phyloP scores from a whole-genome alignment of 1,140 invertebrate species.

The Drosophila repletoides region DNA sequence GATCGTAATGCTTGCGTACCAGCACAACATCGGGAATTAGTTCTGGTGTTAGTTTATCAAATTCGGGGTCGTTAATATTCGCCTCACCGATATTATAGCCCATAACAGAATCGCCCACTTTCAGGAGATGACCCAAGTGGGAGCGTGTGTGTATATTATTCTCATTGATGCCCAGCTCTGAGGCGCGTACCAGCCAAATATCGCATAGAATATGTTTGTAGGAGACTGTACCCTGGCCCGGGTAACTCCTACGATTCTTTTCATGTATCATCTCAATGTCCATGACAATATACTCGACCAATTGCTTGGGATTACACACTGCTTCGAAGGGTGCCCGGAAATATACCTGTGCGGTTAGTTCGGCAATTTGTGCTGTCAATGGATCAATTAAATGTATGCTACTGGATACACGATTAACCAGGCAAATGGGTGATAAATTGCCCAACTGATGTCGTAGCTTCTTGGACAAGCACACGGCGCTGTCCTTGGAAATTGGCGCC shows the following conservation, averaged over 20 bases:
- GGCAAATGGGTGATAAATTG: constrained; percentile 95
- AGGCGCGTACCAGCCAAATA: constrained; percentile 95
- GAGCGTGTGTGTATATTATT: constrained; percentile 92
- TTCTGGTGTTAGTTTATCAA: constrained; percentile 91
- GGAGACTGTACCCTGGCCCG: constrained; percentile 93
- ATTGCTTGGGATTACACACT: constrained; percentile 94
- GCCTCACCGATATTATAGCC: constrained; percentile 95
- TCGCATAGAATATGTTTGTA: constrained; percentile 95
- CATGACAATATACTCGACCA: constrained; percentile 97
- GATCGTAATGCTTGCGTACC: constrained; percentile 96
- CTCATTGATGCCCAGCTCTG: constrained; percentile 93
- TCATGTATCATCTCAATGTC: constrained; percentile 93
- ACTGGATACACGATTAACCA: constrained; percentile 95
- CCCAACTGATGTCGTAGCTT: constrained; percentile 94
- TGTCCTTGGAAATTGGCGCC: constrained; percentile 98
- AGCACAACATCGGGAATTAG: constrained; percentile 94
- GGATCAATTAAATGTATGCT: constrained; percentile 97
- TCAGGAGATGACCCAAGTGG: constrained; percentile 96
- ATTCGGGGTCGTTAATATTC: constrained; percentile 94
- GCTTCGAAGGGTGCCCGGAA: constrained; percentile 94
- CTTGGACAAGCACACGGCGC: constrained; percentile 95
- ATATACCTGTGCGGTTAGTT: constrained; percentile 90
- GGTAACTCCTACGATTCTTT: constrained; percentile 90
- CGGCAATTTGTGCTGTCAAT: constrained; percentile 94
- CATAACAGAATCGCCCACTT: constrained; percentile 95